A percentile compares a stretch with the other conserved stretches of the same genome.
phyloP scores from a whole-genome alignment of 2,888 invertebrate genomes.

The Lepidocyrtinus sp. region DNA sequence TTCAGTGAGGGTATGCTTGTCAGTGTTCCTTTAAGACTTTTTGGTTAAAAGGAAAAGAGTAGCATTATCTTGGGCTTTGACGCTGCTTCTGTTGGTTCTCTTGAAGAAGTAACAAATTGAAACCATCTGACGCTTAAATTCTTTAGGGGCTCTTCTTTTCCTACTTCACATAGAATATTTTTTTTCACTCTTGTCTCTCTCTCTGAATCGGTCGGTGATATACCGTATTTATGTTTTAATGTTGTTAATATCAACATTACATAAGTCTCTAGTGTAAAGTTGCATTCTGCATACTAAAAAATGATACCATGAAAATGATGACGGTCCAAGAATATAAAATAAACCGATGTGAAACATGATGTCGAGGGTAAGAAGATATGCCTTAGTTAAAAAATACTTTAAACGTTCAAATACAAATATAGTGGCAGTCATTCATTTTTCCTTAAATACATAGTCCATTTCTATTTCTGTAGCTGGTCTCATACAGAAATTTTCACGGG shows the following conservation, averaged over 20 bases:
- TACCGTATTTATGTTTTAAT: slow-evolving; percentile 4
- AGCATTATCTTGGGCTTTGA: slow-evolving; percentile 16
- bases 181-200: not conserved
- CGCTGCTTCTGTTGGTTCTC: slow-evolving; percentile 12
- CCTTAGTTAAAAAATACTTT: not conserved
- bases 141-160: slow-evolving; percentile 41
- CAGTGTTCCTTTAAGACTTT: not conserved
- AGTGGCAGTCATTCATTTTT: slow-evolving; percentile 8
- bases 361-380: slow-evolving; percentile 1
- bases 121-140: slow-evolving; percentile 61
- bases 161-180: slow-evolving; percentile 6
- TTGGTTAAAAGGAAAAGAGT: slow-evolving; percentile 6
- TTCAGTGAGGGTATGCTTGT: not conserved
- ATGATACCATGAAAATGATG: slow-evolving; percentile 12
- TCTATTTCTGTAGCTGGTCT: slow-evolving; percentile 3
- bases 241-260: slow-evolving; percentile 18
- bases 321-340: slow-evolving; percentile 14
- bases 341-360: slow-evolving; percentile 20
- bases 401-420: too few relatives aligned
- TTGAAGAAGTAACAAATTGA: slow-evolving; percentile 59
- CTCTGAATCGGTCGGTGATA: slow-evolving; percentile 1
- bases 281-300: not conserved
- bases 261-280: slow-evolving; percentile 1
- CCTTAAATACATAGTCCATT: slow-evolving; percentile 11
- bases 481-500: slow-evolving; percentile 1